Base-by-base conservation (phyloP, 1,140 invertebrate genomes). In the Polypedilum pembai region DNA sequence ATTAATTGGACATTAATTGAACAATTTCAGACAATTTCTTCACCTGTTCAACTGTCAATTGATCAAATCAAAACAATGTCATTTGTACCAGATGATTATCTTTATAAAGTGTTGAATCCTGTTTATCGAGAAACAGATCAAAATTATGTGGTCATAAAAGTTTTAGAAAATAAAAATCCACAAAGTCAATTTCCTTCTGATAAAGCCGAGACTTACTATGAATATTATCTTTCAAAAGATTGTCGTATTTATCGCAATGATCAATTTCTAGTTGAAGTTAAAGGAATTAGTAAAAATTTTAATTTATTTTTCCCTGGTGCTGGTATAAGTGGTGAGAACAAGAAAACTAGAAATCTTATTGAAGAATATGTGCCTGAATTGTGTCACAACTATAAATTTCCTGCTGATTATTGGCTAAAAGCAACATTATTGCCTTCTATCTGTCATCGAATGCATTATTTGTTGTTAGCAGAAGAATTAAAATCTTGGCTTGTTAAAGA, bases 181-280 rank as follows among this genome's bases (percentile, higher is more conserved):
- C 73, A 84, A 12, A 94, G 91, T 41, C 77, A 83, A 18, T 99
- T 99, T 83, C 94, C 0, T 89, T 90, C 12, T 82, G 87, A n/a
- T 79, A 88, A 33, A 0, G 94, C 88, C 78, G 80, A 83, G 15
- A 90, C 89, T 0, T 99, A 94, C 80, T 85, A 85, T 8, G 85
- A 92, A 24, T 99, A 98, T 79, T 98, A 33, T 33, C 24, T 93
- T 79, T 80, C 84, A 1, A 83, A 85, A 15, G 96, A 95, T 80
- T 96, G 98, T 82, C 82, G 88, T 12, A 88, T 98, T 41, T 83
- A 88, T 33, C 90, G 95, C 15, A 82, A 86, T 69, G 73, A 84
- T 1, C 94, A 98, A 80, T 92, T 93, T 10, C 80, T 99, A 74
- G 79, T 99, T 0, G 93, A 96, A 84, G 98, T 99, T 0, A 92